A percentile compares a stretch with the other conserved stretches of the same genome.
Conservation (phyloP, 2,888 invertebrate genomes). For the Acheta domesticus region DNA sequence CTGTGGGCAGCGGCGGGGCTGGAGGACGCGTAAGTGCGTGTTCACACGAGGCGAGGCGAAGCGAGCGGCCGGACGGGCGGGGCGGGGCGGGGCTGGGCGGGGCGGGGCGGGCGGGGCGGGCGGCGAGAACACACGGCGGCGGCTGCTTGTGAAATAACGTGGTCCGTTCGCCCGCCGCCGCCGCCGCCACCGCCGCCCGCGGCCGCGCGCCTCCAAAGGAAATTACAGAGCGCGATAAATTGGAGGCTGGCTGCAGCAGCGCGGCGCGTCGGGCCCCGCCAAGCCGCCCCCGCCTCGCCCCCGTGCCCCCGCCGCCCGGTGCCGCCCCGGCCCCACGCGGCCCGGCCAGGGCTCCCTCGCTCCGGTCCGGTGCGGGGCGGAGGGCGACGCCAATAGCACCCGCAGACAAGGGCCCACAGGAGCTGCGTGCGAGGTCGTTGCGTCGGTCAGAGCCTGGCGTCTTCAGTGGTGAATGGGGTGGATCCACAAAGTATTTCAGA, state of each 20-base stretch:
- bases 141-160: conserved; percentile 9
- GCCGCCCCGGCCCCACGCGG: neutral
- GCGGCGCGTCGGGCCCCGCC: neutral
- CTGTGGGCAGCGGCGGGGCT: too few relatives aligned
- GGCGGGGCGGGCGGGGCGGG: neutral
- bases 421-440: too few relatives aligned
- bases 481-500: too few relatives aligned
- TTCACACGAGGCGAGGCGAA: too few relatives aligned
- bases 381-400: too few relatives aligned
- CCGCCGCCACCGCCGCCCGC: neutral
- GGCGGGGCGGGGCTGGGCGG: too few relatives aligned
- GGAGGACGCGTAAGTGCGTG: too few relatives aligned
- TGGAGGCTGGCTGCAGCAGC: conserved; percentile 9
- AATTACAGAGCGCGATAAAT: conserved; percentile 18
- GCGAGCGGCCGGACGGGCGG: too few relatives aligned
- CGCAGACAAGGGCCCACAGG: too few relatives aligned
- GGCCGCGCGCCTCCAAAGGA: neutral
- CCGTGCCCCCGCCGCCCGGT: neutral
- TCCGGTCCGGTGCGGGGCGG: too few relatives aligned
- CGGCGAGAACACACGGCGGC: conserved; percentile 11
- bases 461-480: too few relatives aligned
- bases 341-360: neutral
- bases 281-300: neutral
- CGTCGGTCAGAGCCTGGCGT: too few relatives aligned
- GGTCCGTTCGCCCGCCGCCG: neutral